Percentiles rank a stretch among this genome's conserved stretches.
phyloP scores from a whole-genome alignment of 2,113 vertebrate species.

The Bothrops jararaca region DNA sequence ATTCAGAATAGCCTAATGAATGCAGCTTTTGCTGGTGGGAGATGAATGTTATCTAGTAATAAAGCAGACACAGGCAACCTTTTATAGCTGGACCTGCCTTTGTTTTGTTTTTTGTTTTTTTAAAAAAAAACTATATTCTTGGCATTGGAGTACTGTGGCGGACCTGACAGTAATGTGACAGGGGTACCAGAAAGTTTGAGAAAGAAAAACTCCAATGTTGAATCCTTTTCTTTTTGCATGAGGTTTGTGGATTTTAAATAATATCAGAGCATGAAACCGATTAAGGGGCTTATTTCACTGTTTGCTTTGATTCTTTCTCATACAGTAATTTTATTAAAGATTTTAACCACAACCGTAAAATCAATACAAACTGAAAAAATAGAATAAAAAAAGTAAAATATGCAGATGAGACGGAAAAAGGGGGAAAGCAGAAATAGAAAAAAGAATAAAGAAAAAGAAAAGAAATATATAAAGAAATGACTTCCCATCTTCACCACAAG shows the following conservation, averaged over 20 bases:
- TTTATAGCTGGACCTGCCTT: background rate
- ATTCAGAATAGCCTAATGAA: background rate
- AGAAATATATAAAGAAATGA: background rate
- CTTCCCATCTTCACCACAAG: background rate
- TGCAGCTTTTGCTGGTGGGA: background rate
- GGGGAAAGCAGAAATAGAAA: background rate
- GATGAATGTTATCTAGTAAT: background rate
- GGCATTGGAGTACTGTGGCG: background rate
- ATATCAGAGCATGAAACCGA: background rate
- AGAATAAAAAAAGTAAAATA: background rate
- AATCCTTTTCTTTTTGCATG: background rate
- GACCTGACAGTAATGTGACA: background rate
- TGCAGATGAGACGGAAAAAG: background rate
- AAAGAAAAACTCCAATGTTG: background rate
- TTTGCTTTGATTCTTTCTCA: background rate
- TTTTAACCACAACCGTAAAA: background rate
- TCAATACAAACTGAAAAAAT: background rate
- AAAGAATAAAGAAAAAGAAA: background rate
- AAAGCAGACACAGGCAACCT: background rate
- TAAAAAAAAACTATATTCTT: background rate
- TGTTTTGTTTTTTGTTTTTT: background rate
- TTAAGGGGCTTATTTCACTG: background rate
- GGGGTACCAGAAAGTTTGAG: background rate
- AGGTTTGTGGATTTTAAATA: background rate
- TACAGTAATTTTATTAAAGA: background rate